These are phyloP conservation scores for Eupeodes corollae DNA, from an alignment of 1,140 invertebrate species.

Conservation along the genomic window DNA sequence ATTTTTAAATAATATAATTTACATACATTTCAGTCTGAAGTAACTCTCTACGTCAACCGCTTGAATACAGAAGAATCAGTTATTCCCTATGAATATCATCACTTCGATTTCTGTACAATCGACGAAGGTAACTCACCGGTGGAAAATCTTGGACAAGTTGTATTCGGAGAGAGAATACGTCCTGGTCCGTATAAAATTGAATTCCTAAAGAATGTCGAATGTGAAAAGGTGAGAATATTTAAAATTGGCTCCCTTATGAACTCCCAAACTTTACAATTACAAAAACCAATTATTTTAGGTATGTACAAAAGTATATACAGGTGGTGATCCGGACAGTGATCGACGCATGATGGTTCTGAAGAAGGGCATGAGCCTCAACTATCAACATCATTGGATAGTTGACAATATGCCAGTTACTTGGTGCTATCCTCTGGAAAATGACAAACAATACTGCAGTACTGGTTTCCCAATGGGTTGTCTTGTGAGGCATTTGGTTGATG, in stretches of 20 bases:
- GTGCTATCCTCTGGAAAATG: slow-evolving; percentile 75
- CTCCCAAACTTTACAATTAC: neutral
- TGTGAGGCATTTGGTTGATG: slow-evolving; percentile 31
- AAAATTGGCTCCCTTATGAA: neutral
- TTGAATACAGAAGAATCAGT: slow-evolving; percentile 93
- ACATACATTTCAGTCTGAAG: slow-evolving; percentile 54
- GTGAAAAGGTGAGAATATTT: slow-evolving; percentile 42
- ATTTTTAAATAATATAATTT: too few species aligned
- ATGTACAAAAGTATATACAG: slow-evolving; percentile 61
- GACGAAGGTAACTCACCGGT: slow-evolving; percentile 72
- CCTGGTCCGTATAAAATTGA: slow-evolving; percentile 78
- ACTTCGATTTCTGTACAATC: slow-evolving; percentile 87
- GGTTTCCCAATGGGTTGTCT: slow-evolving; percentile 99
- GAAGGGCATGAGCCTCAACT: slow-evolving; percentile 91
- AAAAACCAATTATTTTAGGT: slow-evolving; percentile 12
- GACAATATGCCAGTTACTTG: slow-evolving; percentile 97
- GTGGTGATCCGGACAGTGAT: slow-evolving; percentile 48
- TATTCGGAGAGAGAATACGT: slow-evolving; percentile 94
- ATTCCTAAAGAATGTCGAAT: slow-evolving; percentile 62
- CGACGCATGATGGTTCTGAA: slow-evolving; percentile 70
- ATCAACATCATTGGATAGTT: slow-evolving; percentile 97
- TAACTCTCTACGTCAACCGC: slow-evolving; percentile 86
- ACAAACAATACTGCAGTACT: slow-evolving; percentile 74
- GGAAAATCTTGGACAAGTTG: slow-evolving; percentile 96
- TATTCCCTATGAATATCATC: slow-evolving; percentile 95